A percentile compares a stretch with the other conserved stretches of the same genome.
phyloP scores from a whole-genome alignment of 2,888 invertebrate species.

The Clitarchus hookeri region DNA sequence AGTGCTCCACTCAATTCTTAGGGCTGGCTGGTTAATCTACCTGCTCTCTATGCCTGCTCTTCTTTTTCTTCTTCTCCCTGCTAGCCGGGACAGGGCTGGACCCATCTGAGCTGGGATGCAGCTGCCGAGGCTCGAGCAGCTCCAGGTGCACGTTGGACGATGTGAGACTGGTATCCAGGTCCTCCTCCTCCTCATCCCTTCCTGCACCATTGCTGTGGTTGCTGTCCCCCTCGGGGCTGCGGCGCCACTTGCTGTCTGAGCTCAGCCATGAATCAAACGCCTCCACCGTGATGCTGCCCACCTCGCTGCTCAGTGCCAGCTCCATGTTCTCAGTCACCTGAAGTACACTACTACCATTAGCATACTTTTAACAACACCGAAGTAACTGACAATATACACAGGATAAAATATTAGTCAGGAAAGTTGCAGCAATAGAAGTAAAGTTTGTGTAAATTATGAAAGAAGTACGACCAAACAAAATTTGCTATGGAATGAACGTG shows the following conservation, averaged over 20 bases:
- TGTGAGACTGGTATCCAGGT: neutral
- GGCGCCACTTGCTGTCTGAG: conserved; percentile 69
- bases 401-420: too few species aligned
- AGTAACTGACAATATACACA: too few species aligned
- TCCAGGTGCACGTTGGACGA: conserved; percentile 60
- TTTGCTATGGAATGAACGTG: too few species aligned
- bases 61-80: conserved; percentile 50
- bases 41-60: conserved; percentile 50
- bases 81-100: conserved; percentile 50
- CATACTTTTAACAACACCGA: too few species aligned
- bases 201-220: conserved; percentile 30
- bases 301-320: conserved; percentile 31
- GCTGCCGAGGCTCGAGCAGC: conserved; percentile 52
- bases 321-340: conserved; percentile 25
- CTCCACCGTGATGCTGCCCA: conserved; percentile 35
- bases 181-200: conserved; percentile 32
- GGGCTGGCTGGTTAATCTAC: conserved; percentile 41
- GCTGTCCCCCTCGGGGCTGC: conserved; percentile 74
- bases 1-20: too few species aligned
- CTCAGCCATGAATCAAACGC: conserved; percentile 66
- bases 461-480: too few species aligned
- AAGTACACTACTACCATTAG: neutral
- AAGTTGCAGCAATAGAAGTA: too few species aligned
- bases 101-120: conserved; percentile 51
- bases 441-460: too few species aligned